Evolutionary conservation across 2,888 invertebrate genomes (phyloP), one percentile per base, ranked within the genome.

Genomic region (Dicycla oo): DNA sequence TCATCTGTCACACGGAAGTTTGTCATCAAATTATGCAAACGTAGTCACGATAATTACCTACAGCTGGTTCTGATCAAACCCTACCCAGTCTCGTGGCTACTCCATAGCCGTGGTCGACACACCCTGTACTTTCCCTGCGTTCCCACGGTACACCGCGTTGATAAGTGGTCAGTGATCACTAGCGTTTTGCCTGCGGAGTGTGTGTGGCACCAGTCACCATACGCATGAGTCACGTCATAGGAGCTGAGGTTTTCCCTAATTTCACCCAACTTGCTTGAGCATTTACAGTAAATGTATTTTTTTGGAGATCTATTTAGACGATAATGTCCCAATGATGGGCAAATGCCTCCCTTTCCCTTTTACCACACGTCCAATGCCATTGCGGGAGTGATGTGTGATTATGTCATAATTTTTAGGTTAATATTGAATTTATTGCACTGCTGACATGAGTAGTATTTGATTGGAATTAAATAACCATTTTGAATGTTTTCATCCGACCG

Each of bases 71-170:
- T 66, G 54, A 43, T 80, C 57, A 73, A 45, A 53, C 47, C 38
- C 43, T 49, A 38, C 20, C 67, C 10, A 54, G 72, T 57, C 34
- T 49, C 47, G 51, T 53, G 47, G 69, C 56, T 69, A 38, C 60
- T 73, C 66, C 63, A 69, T 54, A 54, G 43, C 15, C 49, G 64
- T 58, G 43, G 56, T 63, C 65, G 80, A 60, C 81, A 83, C 88
- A 84, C 85, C 84, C 81, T 83, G 72, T 82, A 88, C 85, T 89
- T 90, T 88, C 83, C 82, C 80, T 49, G 64, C 74, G 78, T 76
- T 80, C 80, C 73, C 81, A 83, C 79, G 78, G 62, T 69, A 45
- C 58, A 62, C 30, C 2, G 56, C n/a, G 61, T 47, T 67, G 34
- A 54, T 63, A 75, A 79, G 71, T 82, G 64, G 61, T 69, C 73